Percentiles rank a stretch among this genome's conserved stretches.
Evolutionary conservation across 2,888 invertebrate genomes (phyloP).

Genomic region (Nysson spinosus): DNA sequence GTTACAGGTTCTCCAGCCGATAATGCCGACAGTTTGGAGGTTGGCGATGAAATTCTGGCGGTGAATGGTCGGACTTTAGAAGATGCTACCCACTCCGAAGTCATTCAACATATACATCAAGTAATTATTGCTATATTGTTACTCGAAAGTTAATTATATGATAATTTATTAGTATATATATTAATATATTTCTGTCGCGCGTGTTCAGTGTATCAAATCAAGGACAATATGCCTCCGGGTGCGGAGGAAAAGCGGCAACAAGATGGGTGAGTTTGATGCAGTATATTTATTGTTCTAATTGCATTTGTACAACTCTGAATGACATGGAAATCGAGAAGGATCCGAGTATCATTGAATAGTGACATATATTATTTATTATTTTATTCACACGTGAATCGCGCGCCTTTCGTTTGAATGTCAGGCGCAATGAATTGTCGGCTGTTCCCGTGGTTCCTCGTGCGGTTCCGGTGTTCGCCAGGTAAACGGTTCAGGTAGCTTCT

Average conservation of each 20-base stretch:
- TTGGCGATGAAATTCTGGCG: conserved; percentile 98
- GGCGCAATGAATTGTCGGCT: background rate
- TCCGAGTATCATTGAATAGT: no score
- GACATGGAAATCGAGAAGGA: no score
- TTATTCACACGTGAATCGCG: background rate
- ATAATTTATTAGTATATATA: no score
- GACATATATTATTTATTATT: background rate
- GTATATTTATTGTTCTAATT: background rate
- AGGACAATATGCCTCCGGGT: conserved; percentile 96
- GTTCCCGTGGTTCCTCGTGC: conserved; percentile 20
- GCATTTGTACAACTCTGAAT: background rate
- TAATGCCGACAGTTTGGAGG: conserved; percentile 92
- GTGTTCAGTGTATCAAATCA: conserved; percentile 97
- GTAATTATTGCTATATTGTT: no score
- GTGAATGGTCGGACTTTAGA: conserved; percentile 96
- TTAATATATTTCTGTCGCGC: no score
- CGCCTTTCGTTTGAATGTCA: background rate
- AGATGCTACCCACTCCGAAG: conserved; percentile 94
- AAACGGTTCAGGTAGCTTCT: conserved; percentile 46
- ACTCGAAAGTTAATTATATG: no score
- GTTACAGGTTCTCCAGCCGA: conserved; percentile 91
- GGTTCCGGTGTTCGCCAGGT: conserved; percentile 41
- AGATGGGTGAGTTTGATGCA: conserved; percentile 86
- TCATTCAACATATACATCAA: conserved; percentile 96
- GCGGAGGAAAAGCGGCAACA: conserved; percentile 91